A percentile compares a stretch with the other conserved stretches of the same genome.
phyloP scores from a whole-genome alignment of 2,113 vertebrate species.

The Tonatia bakeri region DNA sequence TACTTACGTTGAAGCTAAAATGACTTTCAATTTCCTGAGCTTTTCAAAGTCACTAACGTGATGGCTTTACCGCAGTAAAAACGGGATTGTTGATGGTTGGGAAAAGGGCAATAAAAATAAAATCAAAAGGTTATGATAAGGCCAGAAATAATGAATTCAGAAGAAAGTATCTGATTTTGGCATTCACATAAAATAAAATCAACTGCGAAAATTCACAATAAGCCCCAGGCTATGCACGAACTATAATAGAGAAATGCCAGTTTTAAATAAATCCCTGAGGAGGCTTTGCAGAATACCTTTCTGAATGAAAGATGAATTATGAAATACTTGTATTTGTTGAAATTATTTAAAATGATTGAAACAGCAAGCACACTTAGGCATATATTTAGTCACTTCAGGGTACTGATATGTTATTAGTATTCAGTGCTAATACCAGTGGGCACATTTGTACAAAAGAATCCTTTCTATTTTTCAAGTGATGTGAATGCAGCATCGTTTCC shows the following conservation, averaged over 20 bases:
- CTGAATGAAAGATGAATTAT: conserved; percentile 22
- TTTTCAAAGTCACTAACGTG: not conserved
- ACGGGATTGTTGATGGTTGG: not conserved
- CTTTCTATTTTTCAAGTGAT: not conserved
- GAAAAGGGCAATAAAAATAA: conserved; percentile 16
- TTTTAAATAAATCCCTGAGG: conserved; percentile 34
- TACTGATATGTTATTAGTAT: conserved; percentile 44
- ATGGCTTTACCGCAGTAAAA: not conserved
- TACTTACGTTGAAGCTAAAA: not conserved
- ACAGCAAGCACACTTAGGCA: not conserved
- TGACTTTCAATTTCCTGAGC: not conserved
- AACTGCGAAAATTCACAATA: conserved; percentile 42
- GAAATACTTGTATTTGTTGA: conserved; percentile 45
- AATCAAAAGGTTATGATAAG: not conserved
- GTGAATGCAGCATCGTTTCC: conserved; percentile 40
- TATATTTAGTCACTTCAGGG: conserved; percentile 35
- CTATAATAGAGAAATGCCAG: conserved; percentile 12
- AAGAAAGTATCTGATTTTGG: conserved; percentile 31
- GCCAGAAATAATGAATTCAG: conserved; percentile 28
- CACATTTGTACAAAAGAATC: not conserved
- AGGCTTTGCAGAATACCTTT: not conserved
- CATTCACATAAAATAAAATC: conserved; percentile 60
- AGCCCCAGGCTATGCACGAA: conserved; percentile 13
- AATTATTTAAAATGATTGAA: conserved; percentile 56
- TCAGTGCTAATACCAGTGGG: not conserved